These are phyloP conservation scores for Hirtodrosophila duncani DNA, from an alignment of 2,888 invertebrate genomes.

Conservation along the genomic window DNA sequence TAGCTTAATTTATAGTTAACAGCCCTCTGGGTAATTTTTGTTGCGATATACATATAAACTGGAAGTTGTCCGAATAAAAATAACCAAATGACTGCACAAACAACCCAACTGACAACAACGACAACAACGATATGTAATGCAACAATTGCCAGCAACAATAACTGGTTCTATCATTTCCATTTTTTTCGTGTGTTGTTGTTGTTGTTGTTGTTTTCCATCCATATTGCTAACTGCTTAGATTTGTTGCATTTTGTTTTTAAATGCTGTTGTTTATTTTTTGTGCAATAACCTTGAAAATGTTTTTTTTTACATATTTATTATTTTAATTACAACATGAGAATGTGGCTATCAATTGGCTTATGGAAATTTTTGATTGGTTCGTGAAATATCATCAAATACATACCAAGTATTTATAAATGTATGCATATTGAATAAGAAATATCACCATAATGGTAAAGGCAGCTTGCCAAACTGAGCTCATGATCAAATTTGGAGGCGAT, in stretches of 20 bases:
- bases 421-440: too few species aligned
- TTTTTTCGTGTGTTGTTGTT: constrained; percentile 21
- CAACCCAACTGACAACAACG: constrained; percentile 15
- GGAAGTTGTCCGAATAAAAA: constrained; percentile 60
- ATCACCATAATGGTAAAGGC: too few species aligned
- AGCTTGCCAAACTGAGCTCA: too few species aligned
- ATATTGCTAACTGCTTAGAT: constrained; percentile 27
- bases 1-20: constrained; percentile 17
- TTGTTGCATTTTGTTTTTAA: constrained; percentile 19
- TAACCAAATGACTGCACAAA: constrained; percentile 60
- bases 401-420: too few species aligned
- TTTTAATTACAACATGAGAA: constrained; percentile 48
- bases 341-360: constrained; percentile 5
- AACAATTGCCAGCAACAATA: constrained; percentile 60
- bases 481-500: constrained; percentile 21
- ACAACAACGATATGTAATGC: constrained; percentile 29
- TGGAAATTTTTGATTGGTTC: too few species aligned
- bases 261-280: constrained; percentile 48
- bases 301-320: constrained; percentile 18
- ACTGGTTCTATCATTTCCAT: constrained; percentile 60
- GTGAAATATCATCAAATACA: too few species aligned
- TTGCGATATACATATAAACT: constrained; percentile 60
- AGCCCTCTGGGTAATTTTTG: constrained; percentile 36
- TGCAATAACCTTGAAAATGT: constrained; percentile 48
- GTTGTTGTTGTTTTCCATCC: constrained; percentile 16